Percentiles rank a stretch among this genome's conserved stretches.
These are phyloP conservation scores for Dolichotis patagonum DNA, from an alignment of 2,113 vertebrate genomes.

Conservation along the genomic window DNA sequence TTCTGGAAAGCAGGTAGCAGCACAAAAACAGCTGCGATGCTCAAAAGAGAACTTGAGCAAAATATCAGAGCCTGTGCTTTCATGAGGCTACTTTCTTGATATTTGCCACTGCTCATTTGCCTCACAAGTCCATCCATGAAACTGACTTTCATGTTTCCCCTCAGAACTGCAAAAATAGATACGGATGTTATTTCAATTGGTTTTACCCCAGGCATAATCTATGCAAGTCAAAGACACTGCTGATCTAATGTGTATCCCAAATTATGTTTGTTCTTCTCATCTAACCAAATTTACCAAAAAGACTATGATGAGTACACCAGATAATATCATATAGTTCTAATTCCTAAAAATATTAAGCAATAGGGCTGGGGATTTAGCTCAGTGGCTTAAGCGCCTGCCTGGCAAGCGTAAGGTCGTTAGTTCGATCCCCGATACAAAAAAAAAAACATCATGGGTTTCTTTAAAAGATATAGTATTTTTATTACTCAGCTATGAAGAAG, in stretches of 20 bases:
- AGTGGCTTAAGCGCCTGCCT: too few species aligned
- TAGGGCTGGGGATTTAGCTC: too few species aligned
- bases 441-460: too few species aligned
- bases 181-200: not conserved
- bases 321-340: conserved; percentile 20
- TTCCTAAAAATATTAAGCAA: conserved; percentile 29
- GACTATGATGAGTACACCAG: not conserved
- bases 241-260: not conserved
- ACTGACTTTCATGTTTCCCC: not conserved
- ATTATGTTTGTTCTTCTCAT: conserved; percentile 8
- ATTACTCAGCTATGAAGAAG: too few species aligned
- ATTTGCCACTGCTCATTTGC: not conserved
- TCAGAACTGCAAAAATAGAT: not conserved
- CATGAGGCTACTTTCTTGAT: not conserved
- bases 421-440: too few species aligned
- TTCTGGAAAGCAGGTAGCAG: not conserved
- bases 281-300: conserved; percentile 2
- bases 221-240: not conserved
- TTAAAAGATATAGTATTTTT: too few species aligned
- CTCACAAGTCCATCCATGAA: not conserved
- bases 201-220: not conserved
- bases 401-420: too few species aligned
- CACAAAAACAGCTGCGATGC: not conserved
- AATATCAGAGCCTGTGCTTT: not conserved
- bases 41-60: not conserved